Evolutionary conservation across 92 coral and sea anemone species (phyloP).

Genomic region (Epizoanthus scotinus): DNA sequence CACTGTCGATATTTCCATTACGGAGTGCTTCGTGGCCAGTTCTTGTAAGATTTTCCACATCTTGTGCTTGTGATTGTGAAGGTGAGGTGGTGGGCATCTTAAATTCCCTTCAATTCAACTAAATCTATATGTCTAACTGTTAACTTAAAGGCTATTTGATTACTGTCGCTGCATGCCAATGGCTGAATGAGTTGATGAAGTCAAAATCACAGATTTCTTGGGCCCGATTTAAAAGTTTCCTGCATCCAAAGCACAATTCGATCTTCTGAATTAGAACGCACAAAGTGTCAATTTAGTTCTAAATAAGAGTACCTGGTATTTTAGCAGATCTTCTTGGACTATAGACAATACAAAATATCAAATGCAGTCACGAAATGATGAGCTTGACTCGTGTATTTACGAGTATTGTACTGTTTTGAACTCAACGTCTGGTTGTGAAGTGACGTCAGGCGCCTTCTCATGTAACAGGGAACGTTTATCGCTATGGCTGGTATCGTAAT

Average conservation of each 20-base stretch:
- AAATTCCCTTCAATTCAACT: not conserved
- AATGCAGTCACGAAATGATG: no score
- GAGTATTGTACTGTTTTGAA: not conserved
- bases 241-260: no score
- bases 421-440: constrained; percentile 57
- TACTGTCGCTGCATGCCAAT: no score
- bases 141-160: not conserved
- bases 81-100: constrained; percentile 10
- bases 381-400: not conserved
- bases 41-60: constrained; percentile 78
- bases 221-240: no score
- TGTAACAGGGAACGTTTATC: not conserved
- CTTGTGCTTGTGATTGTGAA: constrained; percentile 33
- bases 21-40: constrained; percentile 82
- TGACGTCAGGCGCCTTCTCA: constrained; percentile 51
- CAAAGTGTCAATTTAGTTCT: no score
- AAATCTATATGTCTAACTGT: not conserved
- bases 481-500: not conserved
- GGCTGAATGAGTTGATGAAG: not conserved
- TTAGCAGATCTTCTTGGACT: no score
- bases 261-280: no score
- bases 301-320: no score
- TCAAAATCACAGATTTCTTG: no score
- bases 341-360: no score
- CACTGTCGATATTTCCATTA: constrained; percentile 74